phyloP scores from a whole-genome alignment of 2,888 invertebrate species.

The Euclidia mi region DNA sequence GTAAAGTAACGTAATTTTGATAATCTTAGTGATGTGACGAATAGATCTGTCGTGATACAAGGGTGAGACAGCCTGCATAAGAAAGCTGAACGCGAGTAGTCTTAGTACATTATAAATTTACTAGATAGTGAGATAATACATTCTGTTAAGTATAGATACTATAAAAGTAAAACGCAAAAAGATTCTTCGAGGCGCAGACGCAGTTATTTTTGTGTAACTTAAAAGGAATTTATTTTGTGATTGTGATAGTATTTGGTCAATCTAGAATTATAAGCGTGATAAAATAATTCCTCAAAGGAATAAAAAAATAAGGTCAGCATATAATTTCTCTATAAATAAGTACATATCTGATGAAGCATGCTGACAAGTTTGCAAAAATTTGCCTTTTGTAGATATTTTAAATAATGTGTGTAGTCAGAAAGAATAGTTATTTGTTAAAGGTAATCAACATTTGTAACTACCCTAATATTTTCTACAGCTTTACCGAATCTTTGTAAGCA shows the following conservation, averaged over 20 bases:
- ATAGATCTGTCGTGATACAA: too few species aligned
- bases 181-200: background rate
- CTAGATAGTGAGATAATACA: conserved; percentile 1
- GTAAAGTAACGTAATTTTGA: too few species aligned
- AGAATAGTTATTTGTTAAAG: conserved; percentile 4
- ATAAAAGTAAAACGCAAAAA: background rate
- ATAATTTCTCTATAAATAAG: background rate
- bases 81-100: too few species aligned
- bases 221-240: conserved; percentile 16
- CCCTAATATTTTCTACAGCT: conserved; percentile 34
- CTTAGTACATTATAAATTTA: background rate
- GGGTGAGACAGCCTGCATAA: too few species aligned
- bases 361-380: background rate
- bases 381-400: background rate
- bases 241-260: conserved; percentile 36
- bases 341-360: background rate
- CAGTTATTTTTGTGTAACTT: background rate
- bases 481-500: conserved; percentile 34
- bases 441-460: conserved; percentile 15
- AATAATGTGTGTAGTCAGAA: conserved; percentile 1
- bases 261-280: conserved; percentile 32
- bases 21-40: too few species aligned
- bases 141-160: conserved; percentile 2
- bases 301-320: background rate
- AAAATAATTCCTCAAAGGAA: conserved; percentile 35